Evolutionary conservation across 2,888 invertebrate genomes (phyloP).

Genomic region (Pyrgus malvae): DNA sequence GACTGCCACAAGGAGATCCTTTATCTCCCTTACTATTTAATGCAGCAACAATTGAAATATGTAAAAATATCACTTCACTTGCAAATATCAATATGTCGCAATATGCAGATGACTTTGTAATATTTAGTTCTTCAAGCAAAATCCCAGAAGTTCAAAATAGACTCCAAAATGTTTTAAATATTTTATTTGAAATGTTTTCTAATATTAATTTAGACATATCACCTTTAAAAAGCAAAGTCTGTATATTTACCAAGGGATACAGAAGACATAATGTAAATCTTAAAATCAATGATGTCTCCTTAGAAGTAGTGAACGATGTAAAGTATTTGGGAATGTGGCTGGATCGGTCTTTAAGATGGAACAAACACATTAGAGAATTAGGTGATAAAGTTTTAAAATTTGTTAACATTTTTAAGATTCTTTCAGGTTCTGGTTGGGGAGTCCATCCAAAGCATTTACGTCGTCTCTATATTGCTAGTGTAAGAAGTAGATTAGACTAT

Average conservation of each 20-base stretch:
- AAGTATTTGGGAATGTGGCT: not conserved
- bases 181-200: not conserved
- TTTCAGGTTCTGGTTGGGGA: too few relatives aligned
- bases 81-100: not conserved
- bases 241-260: not conserved
- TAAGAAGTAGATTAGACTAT: too few relatives aligned
- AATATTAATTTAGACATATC: not conserved
- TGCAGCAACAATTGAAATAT: not conserved
- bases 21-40: not conserved
- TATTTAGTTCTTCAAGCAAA: not conserved
- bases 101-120: not conserved
- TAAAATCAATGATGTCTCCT: not conserved
- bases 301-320: not conserved
- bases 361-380: not conserved
- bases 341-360: not conserved
- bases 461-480: too few relatives aligned
- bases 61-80: not conserved
- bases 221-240: not conserved
- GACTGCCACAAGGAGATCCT: not conserved
- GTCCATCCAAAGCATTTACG: too few relatives aligned
- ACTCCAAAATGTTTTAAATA: not conserved
- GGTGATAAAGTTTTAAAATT: not conserved
- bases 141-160: not conserved
- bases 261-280: not conserved
- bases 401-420: too few relatives aligned